Conservation (phyloP, 2,113 vertebrate genomes). For the Indri indri region DNA sequence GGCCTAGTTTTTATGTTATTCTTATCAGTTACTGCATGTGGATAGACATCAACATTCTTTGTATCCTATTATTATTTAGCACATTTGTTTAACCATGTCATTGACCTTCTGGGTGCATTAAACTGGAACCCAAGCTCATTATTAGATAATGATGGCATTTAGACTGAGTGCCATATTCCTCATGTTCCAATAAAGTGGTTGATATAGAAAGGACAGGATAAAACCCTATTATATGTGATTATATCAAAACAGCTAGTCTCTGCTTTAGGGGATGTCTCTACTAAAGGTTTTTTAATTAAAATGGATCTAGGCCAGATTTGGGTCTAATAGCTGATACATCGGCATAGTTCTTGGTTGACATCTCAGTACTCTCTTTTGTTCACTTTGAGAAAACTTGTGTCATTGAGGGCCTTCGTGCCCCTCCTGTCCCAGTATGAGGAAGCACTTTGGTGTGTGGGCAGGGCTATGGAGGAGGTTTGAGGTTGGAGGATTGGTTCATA, state of each 20-base stretch:
- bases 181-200: constrained; percentile 31
- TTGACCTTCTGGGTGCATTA: constrained; percentile 33
- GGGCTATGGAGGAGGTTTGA: background rate
- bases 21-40: background rate
- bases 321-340: background rate
- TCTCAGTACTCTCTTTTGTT: background rate
- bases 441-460: background rate
- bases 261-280: background rate
- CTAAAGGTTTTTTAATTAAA: background rate
- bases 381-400: background rate
- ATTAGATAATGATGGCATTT: constrained; percentile 45
- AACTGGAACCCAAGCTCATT: background rate
- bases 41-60: background rate
- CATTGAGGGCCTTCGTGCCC: background rate
- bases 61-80: background rate
- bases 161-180: background rate
- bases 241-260: background rate
- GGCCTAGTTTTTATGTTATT: constrained; percentile 4
- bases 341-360: background rate
- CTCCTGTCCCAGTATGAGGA: background rate
- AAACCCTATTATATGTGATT: background rate
- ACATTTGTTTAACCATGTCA: background rate
- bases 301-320: background rate
- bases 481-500: background rate
- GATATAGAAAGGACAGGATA: background rate